phyloP scores from a whole-genome alignment of 2,888 invertebrate genomes.

The Andrena marginata region DNA sequence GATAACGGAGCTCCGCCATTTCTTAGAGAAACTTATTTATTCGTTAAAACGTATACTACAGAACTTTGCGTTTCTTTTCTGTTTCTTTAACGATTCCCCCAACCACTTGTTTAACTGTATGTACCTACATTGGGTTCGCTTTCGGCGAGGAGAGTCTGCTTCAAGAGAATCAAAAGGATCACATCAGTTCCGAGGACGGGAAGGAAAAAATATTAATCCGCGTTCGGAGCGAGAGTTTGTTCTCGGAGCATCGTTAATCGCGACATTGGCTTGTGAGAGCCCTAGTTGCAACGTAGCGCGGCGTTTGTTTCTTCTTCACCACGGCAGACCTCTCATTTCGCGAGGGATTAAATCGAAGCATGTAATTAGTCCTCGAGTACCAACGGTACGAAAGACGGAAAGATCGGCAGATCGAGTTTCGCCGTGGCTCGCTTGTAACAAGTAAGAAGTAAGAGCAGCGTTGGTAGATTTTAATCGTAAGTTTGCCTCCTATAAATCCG shows the following conservation, averaged over 20 bases:
- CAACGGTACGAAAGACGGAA: constrained; percentile 3
- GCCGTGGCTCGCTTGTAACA: constrained; percentile 16
- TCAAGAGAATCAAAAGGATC: neutral
- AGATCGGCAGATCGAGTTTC: neutral
- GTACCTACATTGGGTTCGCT: neutral
- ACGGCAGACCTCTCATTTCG: neutral
- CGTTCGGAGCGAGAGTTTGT: neutral
- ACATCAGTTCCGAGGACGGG: neutral
- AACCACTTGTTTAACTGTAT: neutral
- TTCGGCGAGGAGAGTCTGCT: neutral
- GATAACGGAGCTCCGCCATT: constrained; percentile 57
- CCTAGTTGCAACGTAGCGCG: neutral
- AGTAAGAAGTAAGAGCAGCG: constrained; percentile 8
- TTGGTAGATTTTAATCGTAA: constrained; percentile 62
- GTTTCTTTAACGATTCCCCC: neutral
- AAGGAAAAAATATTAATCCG: neutral
- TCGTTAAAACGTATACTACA: neutral
- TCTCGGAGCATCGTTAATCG: constrained; percentile 13
- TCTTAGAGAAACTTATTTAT: constrained; percentile 4
- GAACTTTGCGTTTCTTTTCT: neutral
- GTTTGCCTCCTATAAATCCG: constrained; percentile 75
- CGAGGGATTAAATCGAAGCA: constrained; percentile 2
- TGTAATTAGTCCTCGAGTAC: constrained; percentile 35
- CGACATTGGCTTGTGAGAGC: neutral
- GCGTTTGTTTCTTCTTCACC: constrained; percentile 11